These are phyloP conservation scores for Lycorma delicatula DNA, from an alignment of 1,140 invertebrate genomes.

Conservation along the genomic window DNA sequence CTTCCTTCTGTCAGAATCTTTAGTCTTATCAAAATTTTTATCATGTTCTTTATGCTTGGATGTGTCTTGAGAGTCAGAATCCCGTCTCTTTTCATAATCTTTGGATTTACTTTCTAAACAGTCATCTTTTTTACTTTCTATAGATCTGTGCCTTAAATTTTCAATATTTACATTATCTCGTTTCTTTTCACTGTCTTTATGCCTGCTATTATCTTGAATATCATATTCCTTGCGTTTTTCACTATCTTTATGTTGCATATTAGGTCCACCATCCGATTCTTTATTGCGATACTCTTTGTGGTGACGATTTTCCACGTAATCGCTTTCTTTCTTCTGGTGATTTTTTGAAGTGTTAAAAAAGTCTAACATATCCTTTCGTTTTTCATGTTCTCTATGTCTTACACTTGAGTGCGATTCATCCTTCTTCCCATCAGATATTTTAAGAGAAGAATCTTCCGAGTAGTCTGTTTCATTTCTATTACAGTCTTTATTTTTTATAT, in stretches of 20 bases:
- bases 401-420: not conserved
- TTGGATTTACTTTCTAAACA: slow-evolving; percentile 23
- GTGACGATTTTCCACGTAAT: not conserved
- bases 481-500: slow-evolving; percentile 10
- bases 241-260: not conserved
- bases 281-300: slow-evolving; percentile 13
- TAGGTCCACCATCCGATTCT: slow-evolving; percentile 5
- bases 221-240: slow-evolving; percentile 11
- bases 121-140: slow-evolving; percentile 28
- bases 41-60: slow-evolving; percentile 21
- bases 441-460: slow-evolving; percentile 10
- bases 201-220: slow-evolving; percentile 18
- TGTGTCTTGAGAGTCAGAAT: slow-evolving; percentile 27
- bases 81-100: slow-evolving; percentile 13
- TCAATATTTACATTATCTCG: slow-evolving; percentile 15
- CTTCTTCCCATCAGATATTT: slow-evolving; percentile 7
- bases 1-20: slow-evolving; percentile 18
- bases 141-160: slow-evolving; percentile 28
- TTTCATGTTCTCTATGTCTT: slow-evolving; percentile 14
- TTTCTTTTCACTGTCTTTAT: slow-evolving; percentile 30
- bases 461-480: slow-evolving; percentile 12
- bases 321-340: slow-evolving; percentile 11
- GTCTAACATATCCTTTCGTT: slow-evolving; percentile 10
- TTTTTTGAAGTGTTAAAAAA: slow-evolving; percentile 16
- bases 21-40: slow-evolving; percentile 33